Evolutionary conservation across 1,140 invertebrate species (phyloP).

Genomic region (Nebria ingens): DNA sequence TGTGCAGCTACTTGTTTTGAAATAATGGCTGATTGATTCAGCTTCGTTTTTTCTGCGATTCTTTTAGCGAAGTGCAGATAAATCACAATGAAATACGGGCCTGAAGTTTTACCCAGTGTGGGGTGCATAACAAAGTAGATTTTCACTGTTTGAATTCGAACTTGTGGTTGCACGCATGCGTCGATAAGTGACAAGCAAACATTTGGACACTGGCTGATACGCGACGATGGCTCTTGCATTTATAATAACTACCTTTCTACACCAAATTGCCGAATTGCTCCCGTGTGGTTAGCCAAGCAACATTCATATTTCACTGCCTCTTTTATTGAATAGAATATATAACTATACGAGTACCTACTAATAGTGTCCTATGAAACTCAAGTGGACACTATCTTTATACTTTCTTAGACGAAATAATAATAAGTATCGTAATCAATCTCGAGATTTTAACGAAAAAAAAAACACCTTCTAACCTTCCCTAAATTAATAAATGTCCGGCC

Average conservation of each 20-base stretch:
- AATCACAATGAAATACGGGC: constrained; percentile 36
- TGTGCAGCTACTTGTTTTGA: constrained; percentile 29
- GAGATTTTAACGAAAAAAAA: too few relatives aligned
- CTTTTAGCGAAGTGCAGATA: constrained; percentile 35
- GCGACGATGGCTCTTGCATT: not conserved
- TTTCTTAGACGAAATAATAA: too few relatives aligned
- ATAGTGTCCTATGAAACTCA: too few relatives aligned
- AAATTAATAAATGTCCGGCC: too few relatives aligned
- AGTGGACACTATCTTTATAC: too few relatives aligned
- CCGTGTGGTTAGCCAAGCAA: too few relatives aligned
- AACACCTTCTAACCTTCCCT: too few relatives aligned
- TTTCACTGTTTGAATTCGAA: constrained; percentile 26
- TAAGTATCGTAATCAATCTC: too few relatives aligned
- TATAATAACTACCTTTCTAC: not conserved
- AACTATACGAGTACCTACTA: too few relatives aligned
- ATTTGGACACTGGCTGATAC: not conserved
- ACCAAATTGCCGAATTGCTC: not conserved
- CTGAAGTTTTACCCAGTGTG: constrained; percentile 17
- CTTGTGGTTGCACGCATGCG: constrained; percentile 13
- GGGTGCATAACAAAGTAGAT: constrained; percentile 36
- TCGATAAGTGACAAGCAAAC: not conserved
- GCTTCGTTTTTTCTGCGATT: constrained; percentile 33
- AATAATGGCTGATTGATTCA: constrained; percentile 36
- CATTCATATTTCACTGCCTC: too few relatives aligned
- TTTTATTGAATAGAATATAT: too few relatives aligned